Base-by-base conservation (phyloP, 1,140 invertebrate genomes). In the Eubasilissa regina region DNA sequence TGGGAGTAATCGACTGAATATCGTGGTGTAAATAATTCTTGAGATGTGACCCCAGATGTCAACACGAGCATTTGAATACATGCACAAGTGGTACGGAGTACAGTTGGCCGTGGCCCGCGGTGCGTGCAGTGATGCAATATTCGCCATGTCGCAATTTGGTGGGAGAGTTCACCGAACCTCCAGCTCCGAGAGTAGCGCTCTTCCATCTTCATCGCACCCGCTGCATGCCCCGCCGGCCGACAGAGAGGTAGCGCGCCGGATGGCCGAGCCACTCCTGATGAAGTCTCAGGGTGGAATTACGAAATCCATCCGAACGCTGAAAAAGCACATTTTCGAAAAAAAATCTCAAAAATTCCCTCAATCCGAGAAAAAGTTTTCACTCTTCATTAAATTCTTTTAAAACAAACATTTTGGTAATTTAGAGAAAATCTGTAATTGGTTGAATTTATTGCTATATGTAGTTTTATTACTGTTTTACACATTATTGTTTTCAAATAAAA, bases 81-180 rank as follows among this genome's bases (percentile, higher is more conserved):
- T 56, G 78, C 74, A 64, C 55, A 4, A 82, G 25, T 78, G 58
- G 55, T 82, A 72, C 66, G 74, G 77, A 51, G 72, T 78, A 78
- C 51, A 44, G 66, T 75, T 75, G 81, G 75, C 78, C 81, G 78
- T 82, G 81, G 78, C 75, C 78, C 81, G 72, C 72, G 73, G 77
- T 79, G 78, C 81, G 81, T 80, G 81, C 78, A 79, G 75, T 82
- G 81, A 82, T 82, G 81, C 81, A 82, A 82, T 82, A 82, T 82
- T 82, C 78, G 81, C 81, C 81, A 82, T 82, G 81, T 80, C 81
- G 81, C 81, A 82, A 82, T 82, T 80, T 55, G 72, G 77, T 75
- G 81, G 72, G 81, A 80, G 81, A 82, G 81, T 82, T 82, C 81
- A 82, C 78, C 81, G 81, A 82, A 82, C 81, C 75, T 82, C 62